phyloP scores from a whole-genome alignment of 2,113 vertebrate species.

The Poeciliopsis retropinna region DNA sequence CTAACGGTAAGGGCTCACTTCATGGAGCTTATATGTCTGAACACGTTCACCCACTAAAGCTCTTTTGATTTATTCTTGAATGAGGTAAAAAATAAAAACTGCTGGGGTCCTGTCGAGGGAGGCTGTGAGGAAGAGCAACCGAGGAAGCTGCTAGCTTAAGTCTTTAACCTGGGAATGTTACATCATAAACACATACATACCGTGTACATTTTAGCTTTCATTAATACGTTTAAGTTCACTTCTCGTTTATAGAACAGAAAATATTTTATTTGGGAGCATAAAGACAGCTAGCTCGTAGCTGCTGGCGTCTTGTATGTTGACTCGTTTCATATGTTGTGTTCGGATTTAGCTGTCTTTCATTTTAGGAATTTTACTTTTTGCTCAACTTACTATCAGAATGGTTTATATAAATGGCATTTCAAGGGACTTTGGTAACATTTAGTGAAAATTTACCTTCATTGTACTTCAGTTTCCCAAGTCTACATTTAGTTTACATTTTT shows the following conservation, averaged over 20 bases:
- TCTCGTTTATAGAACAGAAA: neutral
- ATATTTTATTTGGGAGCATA: neutral
- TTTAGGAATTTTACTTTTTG: no score
- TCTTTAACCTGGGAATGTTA: neutral
- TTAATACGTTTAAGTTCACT: no score
- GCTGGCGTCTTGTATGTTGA: neutral
- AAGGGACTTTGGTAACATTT: no score
- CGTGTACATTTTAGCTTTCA: fast-evolving
- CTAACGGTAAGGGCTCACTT: slow-evolving; percentile 69
- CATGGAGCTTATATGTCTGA: fast-evolving
- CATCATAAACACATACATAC: neutral
- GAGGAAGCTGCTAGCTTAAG: slow-evolving; percentile 24
- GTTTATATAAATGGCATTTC: no score
- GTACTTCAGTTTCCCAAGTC: no score
- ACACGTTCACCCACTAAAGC: fast-evolving
- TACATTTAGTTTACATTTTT: no score
- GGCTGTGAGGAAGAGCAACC: slow-evolving; percentile 14
- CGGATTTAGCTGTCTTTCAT: neutral
- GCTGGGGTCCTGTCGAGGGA: slow-evolving; percentile 1
- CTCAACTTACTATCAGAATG: no score
- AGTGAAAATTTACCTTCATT: no score
- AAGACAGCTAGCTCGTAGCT: neutral
- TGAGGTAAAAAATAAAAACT: neutral
- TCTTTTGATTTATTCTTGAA: neutral
- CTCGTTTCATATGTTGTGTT: neutral